Evolutionary conservation across 2,797 vertebrate genomes (phyloP).

Genomic region (Meda fulgida): DNA sequence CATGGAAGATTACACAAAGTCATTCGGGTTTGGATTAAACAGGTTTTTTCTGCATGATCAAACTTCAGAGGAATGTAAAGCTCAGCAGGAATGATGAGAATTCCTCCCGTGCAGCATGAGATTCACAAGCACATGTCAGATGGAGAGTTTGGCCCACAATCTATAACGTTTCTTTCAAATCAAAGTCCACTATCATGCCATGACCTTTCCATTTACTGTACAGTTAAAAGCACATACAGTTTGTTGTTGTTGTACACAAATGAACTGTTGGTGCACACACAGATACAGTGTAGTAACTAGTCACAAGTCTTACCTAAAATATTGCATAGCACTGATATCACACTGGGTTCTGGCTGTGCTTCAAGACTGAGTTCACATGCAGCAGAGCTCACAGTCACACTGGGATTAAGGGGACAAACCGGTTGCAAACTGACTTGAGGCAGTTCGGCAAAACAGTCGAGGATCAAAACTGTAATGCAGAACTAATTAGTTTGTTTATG

Average conservation of each 20-base stretch:
- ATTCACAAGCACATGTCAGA: conserved; percentile 5
- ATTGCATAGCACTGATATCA: conserved; percentile 24
- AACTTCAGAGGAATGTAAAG: background rate
- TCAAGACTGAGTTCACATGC: background rate
- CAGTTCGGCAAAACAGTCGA: background rate
- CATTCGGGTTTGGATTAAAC: background rate
- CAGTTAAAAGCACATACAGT: background rate
- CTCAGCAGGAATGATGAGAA: background rate
- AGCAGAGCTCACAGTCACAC: background rate
- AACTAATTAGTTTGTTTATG: conserved; percentile 19
- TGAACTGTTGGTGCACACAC: background rate
- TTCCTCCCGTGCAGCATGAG: background rate
- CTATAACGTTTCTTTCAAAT: background rate
- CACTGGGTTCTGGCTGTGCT: background rate
- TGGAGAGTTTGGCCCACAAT: background rate
- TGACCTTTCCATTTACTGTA: background rate
- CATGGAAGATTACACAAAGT: background rate
- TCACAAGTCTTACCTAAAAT: conserved; percentile 33
- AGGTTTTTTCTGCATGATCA: background rate
- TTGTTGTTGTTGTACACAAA: background rate
- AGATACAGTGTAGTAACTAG: background rate
- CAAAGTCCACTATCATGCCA: background rate
- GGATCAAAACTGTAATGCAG: conserved; percentile 22
- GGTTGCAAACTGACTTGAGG: conserved; percentile 12
- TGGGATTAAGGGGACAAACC: conserved; percentile 18